A percentile compares a stretch with the other conserved stretches of the same genome.
phyloP scores from a whole-genome alignment of 1,140 invertebrate species.

The Hydropsyche tenuis region DNA sequence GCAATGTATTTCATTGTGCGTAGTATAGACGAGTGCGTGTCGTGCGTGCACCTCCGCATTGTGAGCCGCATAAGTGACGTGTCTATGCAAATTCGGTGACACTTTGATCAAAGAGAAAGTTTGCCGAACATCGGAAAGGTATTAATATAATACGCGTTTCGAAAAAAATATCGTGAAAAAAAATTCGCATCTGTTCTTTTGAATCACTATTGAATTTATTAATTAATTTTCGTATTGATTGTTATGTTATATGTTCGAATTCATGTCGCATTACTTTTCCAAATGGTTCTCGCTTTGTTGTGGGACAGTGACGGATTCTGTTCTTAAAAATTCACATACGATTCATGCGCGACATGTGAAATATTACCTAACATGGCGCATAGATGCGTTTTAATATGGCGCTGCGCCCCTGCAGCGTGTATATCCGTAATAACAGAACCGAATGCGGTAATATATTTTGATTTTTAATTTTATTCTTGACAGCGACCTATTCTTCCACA shows the following conservation, averaged over 20 bases:
- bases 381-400: not conserved
- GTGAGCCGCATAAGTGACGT: conserved; percentile 38
- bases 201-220: too few species aligned
- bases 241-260: too few species aligned
- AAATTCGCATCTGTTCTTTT: too few species aligned
- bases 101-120: conserved; percentile 23
- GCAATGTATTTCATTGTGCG: not conserved
- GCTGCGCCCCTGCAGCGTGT: not conserved
- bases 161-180: too few species aligned
- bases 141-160: too few species aligned
- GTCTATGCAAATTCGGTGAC: conserved; percentile 49
- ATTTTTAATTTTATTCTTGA: conserved; percentile 41
- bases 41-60: conserved; percentile 8
- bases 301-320: too few species aligned
- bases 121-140: not conserved
- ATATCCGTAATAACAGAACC: conserved; percentile 29
- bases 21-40: not conserved
- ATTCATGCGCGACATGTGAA: too few species aligned
- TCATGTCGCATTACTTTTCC: too few species aligned
- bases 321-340: too few species aligned
- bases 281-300: too few species aligned
- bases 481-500: conserved; percentile 28
- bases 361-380: too few species aligned
- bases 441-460: conserved; percentile 38
- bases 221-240: too few species aligned